Base-by-base conservation (phyloP, 2,113 vertebrate genomes). In the Alouatta palliata region DNA sequence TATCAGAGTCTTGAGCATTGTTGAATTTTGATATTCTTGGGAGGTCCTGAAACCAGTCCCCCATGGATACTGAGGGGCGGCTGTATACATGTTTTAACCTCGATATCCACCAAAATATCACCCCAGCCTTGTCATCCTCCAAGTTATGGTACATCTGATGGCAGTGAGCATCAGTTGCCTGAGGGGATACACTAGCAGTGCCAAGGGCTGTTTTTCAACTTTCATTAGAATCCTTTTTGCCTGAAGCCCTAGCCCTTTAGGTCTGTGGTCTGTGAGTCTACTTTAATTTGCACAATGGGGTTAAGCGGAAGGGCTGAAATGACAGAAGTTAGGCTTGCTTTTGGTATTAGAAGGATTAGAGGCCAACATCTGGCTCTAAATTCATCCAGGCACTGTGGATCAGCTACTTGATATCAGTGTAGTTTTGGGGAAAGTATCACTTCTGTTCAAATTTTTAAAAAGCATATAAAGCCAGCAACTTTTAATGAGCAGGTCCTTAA, bases 401-500 rank as follows among this genome's bases (percentile, higher is more conserved):
- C 89, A 73, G 32, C 86, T 68, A 40, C 58, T 86, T 95, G 88
- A 97, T 95, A 95, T 97, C 71, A 96, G 43, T 40, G 58, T 32
- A 35, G 77, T 94, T 86, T 91, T 30, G 90, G 40, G 45, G 76
- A 80, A 87, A 92, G 88, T 88, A 83, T 94, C 68, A 66, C 86
- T 95, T 95, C 79, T 75, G 70, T 87, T 96, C 81, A 64, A 3
- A 92, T 90, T 87, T 90, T 84, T 76, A 61, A 84, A 96, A 93
- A 95, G 70, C 76, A 68, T 54, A 10, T 71, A 90, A 95, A 96
- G 25, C 84, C 52, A 87, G 87, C 25, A 95, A 96, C 95, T 97
- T 97, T 97, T 97, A 98, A 98, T 90, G 96, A 98, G 88, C 52
- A 91, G 90, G 70, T 71, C 58, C 88, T 94, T 98, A 58, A 92